Percentiles rank a stretch among this genome's conserved stretches.
These are phyloP conservation scores for Gambelia wislizenii DNA, from an alignment of 2,797 vertebrate genomes.

Conservation along the genomic window DNA sequence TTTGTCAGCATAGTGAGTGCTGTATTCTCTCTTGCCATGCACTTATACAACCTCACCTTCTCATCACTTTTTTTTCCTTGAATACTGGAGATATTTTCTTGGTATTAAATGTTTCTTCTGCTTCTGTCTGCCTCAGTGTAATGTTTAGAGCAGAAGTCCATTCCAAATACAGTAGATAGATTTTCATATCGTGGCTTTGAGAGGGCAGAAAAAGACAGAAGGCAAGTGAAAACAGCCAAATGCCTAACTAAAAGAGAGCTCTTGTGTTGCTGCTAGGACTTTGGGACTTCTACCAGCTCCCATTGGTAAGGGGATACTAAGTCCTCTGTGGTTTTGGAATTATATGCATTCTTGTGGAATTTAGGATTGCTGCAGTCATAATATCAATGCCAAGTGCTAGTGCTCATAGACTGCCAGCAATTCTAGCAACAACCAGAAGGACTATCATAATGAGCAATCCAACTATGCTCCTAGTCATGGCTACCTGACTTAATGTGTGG, in stretches of 20 bases:
- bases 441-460: neutral
- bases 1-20: slow-evolving; percentile 55
- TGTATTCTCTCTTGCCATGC: slow-evolving; percentile 43
- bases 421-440: neutral
- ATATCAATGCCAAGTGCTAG: neutral
- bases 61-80: slow-evolving; percentile 25
- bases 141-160: slow-evolving; percentile 29
- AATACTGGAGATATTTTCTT: slow-evolving; percentile 31
- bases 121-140: slow-evolving; percentile 20
- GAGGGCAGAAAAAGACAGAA: neutral
- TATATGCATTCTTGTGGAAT: neutral
- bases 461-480: neutral
- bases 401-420: neutral
- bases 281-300: neutral
- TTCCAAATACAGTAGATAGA: rapidly evolving
- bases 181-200: slow-evolving; percentile 17
- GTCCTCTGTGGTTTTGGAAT: neutral
- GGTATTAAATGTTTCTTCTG: slow-evolving; percentile 48
- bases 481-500: too few species aligned
- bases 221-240: neutral
- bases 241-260: neutral
- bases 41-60: slow-evolving; percentile 24
- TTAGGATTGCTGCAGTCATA: neutral
- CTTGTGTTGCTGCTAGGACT: neutral
- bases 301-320: neutral